Conservation (phyloP, 2,113 vertebrate species). For the Thymallus thymallus region DNA sequence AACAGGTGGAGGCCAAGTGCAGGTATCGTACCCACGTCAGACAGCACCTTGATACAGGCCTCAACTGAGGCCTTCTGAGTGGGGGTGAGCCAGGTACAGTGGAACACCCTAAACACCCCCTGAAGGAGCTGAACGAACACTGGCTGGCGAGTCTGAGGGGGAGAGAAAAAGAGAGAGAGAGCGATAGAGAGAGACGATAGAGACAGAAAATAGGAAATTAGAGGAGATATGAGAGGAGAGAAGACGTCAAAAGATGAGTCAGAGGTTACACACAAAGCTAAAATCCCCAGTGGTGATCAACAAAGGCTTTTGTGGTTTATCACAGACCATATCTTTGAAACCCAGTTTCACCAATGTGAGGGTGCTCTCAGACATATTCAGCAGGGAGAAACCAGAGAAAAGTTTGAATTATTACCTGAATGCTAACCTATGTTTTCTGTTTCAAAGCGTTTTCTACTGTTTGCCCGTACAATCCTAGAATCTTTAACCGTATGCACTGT, state of each 20-base stretch:
- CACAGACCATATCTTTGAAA: background rate
- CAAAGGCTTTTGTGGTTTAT: background rate
- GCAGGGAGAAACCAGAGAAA: conserved; percentile 8
- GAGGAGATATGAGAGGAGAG: background rate
- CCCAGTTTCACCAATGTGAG: background rate
- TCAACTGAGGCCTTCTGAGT: conserved; percentile 95
- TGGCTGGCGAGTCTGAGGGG: conserved; percentile 90
- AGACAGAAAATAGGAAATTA: background rate
- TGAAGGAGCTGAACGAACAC: conserved; percentile 96
- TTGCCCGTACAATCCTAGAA: no score
- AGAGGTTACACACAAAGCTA: background rate
- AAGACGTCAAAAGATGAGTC: background rate
- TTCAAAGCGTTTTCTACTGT: no score
- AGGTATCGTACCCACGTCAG: conserved; percentile 90
- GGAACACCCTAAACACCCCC: conserved; percentile 94
- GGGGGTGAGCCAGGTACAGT: conserved; percentile 93
- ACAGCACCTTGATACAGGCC: conserved; percentile 96
- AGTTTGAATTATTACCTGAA: no score
- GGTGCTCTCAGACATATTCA: background rate
- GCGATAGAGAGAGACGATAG: background rate
- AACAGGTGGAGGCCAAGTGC: no score
- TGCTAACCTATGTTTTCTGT: no score
- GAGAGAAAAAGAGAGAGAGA: conserved; percentile 10
- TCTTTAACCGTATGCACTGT: no score
- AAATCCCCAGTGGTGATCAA: no score